Conservation (phyloP, 2,888 invertebrate species). For the Andrena trimmerana region DNA sequence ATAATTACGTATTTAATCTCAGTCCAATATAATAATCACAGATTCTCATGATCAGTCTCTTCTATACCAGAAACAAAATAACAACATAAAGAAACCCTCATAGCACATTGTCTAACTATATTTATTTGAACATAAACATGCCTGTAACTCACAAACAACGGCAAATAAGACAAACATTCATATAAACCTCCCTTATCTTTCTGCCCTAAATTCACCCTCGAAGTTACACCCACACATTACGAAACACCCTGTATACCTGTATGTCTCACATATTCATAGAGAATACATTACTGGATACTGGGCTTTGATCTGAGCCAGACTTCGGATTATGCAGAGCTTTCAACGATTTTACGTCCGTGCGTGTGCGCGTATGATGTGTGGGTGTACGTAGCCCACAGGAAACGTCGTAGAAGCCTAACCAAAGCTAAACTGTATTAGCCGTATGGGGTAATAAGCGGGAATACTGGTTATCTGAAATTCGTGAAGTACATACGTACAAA, state of each 20-base stretch:
- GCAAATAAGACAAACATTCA: too few relatives aligned
- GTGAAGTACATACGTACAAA: conserved; percentile 26
- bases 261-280: conserved; percentile 79
- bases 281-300: conserved; percentile 79
- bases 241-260: conserved; percentile 38
- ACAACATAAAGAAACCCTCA: too few relatives aligned
- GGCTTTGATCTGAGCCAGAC: conserved; percentile 81
- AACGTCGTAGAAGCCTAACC: conserved; percentile 65
- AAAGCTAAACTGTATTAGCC: conserved; percentile 65
- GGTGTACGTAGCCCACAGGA: neutral
- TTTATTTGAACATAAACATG: too few relatives aligned
- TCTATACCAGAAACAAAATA: too few relatives aligned
- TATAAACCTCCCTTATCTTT: too few relatives aligned
- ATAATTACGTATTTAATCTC: too few relatives aligned
- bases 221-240: neutral
- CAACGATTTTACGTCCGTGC: conserved; percentile 20
- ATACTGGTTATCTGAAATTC: conserved; percentile 59
- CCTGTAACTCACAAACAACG: too few relatives aligned
- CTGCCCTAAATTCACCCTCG: neutral
- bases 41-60: too few relatives aligned
- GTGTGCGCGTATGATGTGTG: conserved; percentile 16
- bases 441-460: conserved; percentile 42
- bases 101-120: too few relatives aligned
- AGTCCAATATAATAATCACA: too few relatives aligned
- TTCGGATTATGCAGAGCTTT: conserved; percentile 77